A percentile compares a stretch with the other conserved stretches of the same genome.
Evolutionary conservation across 1,140 invertebrate genomes (phyloP).

Genomic region (Cydia pomonella): DNA sequence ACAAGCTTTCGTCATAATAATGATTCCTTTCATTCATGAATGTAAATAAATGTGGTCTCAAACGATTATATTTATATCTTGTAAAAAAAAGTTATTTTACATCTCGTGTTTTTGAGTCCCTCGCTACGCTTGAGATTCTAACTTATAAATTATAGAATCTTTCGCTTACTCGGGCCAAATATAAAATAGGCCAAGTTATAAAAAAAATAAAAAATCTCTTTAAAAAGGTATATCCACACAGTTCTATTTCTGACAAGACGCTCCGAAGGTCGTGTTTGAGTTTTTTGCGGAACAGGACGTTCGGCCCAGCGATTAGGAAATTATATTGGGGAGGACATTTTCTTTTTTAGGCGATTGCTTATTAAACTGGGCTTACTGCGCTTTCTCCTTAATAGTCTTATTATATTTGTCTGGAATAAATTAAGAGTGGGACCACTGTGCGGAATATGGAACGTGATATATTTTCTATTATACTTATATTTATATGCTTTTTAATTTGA

Average conservation of each 20-base stretch:
- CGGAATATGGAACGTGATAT: neutral
- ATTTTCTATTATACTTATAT: neutral
- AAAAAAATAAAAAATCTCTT: too few species aligned
- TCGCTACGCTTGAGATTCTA: too few species aligned
- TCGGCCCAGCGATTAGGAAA: constrained; percentile 75
- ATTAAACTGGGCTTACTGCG: constrained; percentile 72
- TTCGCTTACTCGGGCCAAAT: too few species aligned
- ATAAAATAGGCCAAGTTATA: too few species aligned
- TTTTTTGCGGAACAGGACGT: constrained; percentile 75
- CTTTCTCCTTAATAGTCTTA: constrained; percentile 71
- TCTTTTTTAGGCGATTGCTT: constrained; percentile 68
- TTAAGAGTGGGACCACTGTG: constrained; percentile 4
- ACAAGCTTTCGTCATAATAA: too few species aligned
- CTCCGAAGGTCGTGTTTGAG: constrained; percentile 58
- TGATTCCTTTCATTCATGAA: too few species aligned
- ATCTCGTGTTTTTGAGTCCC: too few species aligned
- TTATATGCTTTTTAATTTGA: neutral
- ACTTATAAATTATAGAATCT: too few species aligned
- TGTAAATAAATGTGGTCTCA: too few species aligned
- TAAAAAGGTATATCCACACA: constrained; percentile 50
- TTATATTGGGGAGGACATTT: constrained; percentile 70
- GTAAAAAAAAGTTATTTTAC: too few species aligned
- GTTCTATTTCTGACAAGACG: constrained; percentile 56
- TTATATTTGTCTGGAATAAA: constrained; percentile 35
- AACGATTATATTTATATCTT: too few species aligned